Evolutionary conservation across 2,113 vertebrate genomes (phyloP), one percentile per base, ranked within the genome.

Genomic region (Phasianus colchicus): DNA sequence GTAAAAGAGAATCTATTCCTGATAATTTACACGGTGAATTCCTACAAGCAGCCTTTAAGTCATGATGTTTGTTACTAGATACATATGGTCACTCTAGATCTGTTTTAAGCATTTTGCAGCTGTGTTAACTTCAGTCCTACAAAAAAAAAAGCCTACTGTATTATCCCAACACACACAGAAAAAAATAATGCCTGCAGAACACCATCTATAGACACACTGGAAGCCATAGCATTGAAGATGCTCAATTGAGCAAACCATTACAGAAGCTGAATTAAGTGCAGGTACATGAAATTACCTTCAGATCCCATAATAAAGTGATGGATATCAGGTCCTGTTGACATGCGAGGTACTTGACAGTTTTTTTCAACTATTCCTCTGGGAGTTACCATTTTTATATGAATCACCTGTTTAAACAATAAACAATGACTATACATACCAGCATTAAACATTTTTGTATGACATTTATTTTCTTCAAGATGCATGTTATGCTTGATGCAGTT

Each of bases 271-370:
- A 79, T 69, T 74, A 83, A 85, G 90, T 82, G 76, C 38, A 89
- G 30, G 64, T 48, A 40, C 4, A 6, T 54, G 65, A 81, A 91
- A 75, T 75, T 88, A 61, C 99, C 99, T 99, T 99, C 99, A 84
- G 99, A 99, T 96, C 99, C 99, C 98, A 99, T 97, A 97, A 99
- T 99, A 98, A 99, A 99, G 98, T 99, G 99, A 98, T 99, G 98
- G 90, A 99, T 98, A 94, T 99, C 99, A 7, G 99, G 99, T 88
- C 99, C 99, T 3, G 98, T 99, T 96, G 99, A 99, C 99, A 99
- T 99, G 88, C 99, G 98, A 63, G 99, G 99, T 93, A 98, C 99
- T 97, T 99, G 99, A 97, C 98, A 99, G 97, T 98, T 99, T 98
- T 99, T 99, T 97, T 99, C 99, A 92, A 99, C 98, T 96, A 99